Conservation (phyloP, 2,888 invertebrate species). For the Empis stercorea region DNA sequence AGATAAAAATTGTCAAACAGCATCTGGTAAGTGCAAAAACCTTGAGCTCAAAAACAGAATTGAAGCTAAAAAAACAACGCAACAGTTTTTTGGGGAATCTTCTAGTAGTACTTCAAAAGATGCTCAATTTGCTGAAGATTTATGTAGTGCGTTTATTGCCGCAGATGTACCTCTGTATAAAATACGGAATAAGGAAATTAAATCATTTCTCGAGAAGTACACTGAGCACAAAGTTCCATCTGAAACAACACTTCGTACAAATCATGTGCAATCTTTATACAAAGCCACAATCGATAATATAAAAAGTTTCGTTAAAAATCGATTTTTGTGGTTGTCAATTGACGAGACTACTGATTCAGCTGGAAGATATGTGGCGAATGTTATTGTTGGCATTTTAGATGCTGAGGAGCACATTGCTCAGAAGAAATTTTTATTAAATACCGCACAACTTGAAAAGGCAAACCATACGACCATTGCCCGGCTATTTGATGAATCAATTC, state of each 20-base stretch:
- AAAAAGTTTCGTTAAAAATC: neutral
- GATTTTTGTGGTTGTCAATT: neutral
- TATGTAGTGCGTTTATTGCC: neutral
- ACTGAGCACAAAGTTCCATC: neutral
- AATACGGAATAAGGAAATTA: neutral
- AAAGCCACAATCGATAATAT: neutral
- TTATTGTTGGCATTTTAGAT: neutral
- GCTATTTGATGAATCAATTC: constrained; percentile 5
- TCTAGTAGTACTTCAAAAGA: neutral
- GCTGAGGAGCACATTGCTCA: neutral
- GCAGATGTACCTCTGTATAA: constrained; percentile 8
- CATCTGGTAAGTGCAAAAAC: neutral
- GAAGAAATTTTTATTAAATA: neutral
- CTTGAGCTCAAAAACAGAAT: constrained; percentile 1
- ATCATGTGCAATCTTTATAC: neutral
- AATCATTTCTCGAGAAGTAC: neutral
- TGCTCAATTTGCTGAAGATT: constrained; percentile 2
- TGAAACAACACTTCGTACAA: neutral
- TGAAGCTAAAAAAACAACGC: neutral
- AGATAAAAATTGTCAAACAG: constrained; percentile 1
- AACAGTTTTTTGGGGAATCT: constrained; percentile 3
- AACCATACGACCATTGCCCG: constrained; percentile 8
- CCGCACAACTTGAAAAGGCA: neutral
- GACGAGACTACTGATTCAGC: neutral
- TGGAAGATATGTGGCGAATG: neutral